phyloP scores from a whole-genome alignment of 2,113 vertebrate species.

The Pelobates fuscus region DNA sequence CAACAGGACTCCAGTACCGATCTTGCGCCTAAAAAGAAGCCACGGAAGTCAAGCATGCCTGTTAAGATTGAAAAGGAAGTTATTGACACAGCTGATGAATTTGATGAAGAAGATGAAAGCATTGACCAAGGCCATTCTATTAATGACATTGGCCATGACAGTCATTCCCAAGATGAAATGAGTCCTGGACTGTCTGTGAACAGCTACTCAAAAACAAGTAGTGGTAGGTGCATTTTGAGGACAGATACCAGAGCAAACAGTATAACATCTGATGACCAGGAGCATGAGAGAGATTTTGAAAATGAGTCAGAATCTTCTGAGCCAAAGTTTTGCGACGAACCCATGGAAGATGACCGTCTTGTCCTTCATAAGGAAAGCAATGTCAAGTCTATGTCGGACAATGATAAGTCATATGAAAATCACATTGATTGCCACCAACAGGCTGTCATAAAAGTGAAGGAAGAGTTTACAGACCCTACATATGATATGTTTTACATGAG shows the following conservation, averaged over 20 bases:
- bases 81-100: constrained; percentile 92
- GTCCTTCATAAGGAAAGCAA: constrained; percentile 64
- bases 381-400: constrained; percentile 70
- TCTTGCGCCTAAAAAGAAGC: constrained; percentile 95
- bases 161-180: constrained; percentile 93
- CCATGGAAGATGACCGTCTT: constrained; percentile 87
- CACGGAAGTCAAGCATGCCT: constrained; percentile 98
- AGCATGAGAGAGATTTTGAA: constrained; percentile 95
- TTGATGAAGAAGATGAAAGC: constrained; percentile 90
- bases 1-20: constrained; percentile 76
- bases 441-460: constrained; percentile 90
- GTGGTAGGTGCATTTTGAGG: constrained; percentile 75
- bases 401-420: constrained; percentile 82
- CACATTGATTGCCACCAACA: constrained; percentile 84
- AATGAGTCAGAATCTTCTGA: constrained; percentile 96
- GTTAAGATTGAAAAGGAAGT: constrained; percentile 99
- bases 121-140: constrained; percentile 76
- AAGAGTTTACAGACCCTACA: constrained; percentile 93
- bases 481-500: constrained; percentile 99
- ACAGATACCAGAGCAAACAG: constrained; percentile 88
- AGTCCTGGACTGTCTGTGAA: constrained; percentile 88
- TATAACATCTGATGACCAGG: constrained; percentile 96
- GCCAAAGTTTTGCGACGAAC: constrained; percentile 88
- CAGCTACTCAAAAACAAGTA: constrained; percentile 85
- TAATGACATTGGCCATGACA: constrained; percentile 86